Evolutionary conservation across 2,113 vertebrate genomes (phyloP).

Genomic region (Rafetus swinhoei): DNA sequence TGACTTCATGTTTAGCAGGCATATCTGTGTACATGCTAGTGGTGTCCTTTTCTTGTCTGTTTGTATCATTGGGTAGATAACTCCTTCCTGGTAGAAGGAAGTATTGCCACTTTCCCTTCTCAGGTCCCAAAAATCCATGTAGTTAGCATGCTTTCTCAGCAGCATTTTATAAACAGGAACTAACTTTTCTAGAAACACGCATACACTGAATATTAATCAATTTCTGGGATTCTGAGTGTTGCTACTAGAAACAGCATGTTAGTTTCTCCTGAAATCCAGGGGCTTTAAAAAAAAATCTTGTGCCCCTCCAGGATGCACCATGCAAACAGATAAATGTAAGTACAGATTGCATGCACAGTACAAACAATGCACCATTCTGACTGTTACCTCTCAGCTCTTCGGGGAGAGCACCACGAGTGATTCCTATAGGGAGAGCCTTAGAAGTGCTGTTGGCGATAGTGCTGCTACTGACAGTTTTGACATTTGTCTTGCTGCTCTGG

Average conservation of each 20-base stretch:
- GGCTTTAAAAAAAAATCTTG: conserved; percentile 1
- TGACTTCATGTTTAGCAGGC: neutral
- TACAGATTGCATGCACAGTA: neutral
- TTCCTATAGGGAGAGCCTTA: neutral
- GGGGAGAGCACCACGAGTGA: conserved; percentile 42
- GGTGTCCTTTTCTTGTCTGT: neutral
- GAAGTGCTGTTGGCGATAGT: neutral
- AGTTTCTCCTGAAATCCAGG: neutral
- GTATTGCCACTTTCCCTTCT: neutral
- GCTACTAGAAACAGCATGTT: neutral
- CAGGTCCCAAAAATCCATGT: neutral
- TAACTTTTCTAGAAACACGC: neutral
- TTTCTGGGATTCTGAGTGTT: neutral
- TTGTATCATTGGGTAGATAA: neutral
- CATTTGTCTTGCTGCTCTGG: conserved; percentile 63
- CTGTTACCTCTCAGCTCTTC: conserved; percentile 76
- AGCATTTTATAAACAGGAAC: neutral
- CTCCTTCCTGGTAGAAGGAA: neutral
- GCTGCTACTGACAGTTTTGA: conserved; percentile 10
- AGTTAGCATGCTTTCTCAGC: neutral
- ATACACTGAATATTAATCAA: neutral
- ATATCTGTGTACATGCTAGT: neutral
- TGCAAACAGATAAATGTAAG: neutral
- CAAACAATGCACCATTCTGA: neutral
- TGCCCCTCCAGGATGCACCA: neutral